Evolutionary conservation across 2,888 invertebrate genomes (phyloP), one percentile per base, ranked within the genome.

Genomic region (Nomada lathburiana): DNA sequence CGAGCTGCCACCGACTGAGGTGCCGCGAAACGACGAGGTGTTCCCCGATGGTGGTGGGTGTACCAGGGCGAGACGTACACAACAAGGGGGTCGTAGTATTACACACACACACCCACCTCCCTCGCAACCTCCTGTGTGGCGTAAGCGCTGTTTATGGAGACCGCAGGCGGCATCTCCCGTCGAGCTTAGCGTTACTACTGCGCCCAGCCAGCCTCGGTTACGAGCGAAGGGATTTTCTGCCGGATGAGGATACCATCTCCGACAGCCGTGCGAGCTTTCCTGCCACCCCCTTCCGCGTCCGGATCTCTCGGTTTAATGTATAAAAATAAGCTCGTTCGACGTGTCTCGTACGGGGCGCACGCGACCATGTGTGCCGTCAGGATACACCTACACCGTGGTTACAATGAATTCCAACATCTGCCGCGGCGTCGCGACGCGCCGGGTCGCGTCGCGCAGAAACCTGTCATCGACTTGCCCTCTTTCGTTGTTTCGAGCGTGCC

Each of bases 91-190:
- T 88, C 80, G 88, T 75, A 83, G 78, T 86, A 76, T 82, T 86
- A 88, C 85, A 76, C 77, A 70, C 76, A 62, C 72, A 80, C 62
- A 71, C 60, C 74, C 74, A 42, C 60, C 29, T 4, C n/a, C 23
- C 7, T 44, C 50, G 55, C 36, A 47, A 29, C 57, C 50, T 53
- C 64, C 69, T 36, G 79, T 76, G 74, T 60, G 63, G 83, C 86
- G 89, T 92, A 92, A 92, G 92, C 91, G 91, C 92, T 92, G 92
- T 93, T 93, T 93, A 93, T 93, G 93, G 92, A 93, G 91, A 92
- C 91, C 92, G 87, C 93, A 92, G 92, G 92, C 92, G 92, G 92
- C 92, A 92, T 92, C 92, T 91, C 89, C 88, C 90, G 90, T 89
- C 87, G 90, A 92, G 93, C 93, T 93, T 92, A 92, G 86, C 91